Base-by-base conservation (phyloP, 1,140 invertebrate species). In the Argopecten irradians region DNA sequence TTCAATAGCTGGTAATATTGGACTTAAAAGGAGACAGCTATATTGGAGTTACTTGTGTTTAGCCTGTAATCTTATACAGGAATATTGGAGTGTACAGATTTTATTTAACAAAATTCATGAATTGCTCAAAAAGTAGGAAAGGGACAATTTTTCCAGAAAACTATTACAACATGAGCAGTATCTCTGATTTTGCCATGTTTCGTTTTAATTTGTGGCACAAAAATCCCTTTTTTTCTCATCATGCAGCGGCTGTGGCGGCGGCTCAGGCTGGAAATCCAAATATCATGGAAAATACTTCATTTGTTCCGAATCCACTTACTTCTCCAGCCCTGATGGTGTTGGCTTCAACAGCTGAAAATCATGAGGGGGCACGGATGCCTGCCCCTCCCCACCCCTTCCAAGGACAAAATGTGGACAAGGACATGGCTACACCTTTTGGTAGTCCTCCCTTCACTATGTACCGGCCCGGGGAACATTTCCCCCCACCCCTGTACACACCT, bases 261-360 rank as follows among this genome's bases (percentile, higher is more conserved):
- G 86, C 91, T 43, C 89, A 93, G 87, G 87, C 92, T n/a, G 91
- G 90, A 71, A 87, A 88, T n/a, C 88, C 88, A 84, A 92, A 92
- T 5, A 71, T 71, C 55, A 97, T 97, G 96, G 97, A 97, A 94
- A 97, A 96, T 95, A 97, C 97, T 90, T 96, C 97, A 84, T 97
- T 97, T 94, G 96, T 97, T 93, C 96, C 97, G 90, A 97, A 97
- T 93, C 97, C 97, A 94, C 96, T 97, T 94, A 97, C 97, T 95
- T 97, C 97, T 92, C 97, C 97, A 90, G 97, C 97, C 94, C 96
- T 98, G 94, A 97, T 98, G 96, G 97, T 98, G 88, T 97, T 98
- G 85, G 95, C 95, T 94, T 97, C 97, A 90, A 97, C 97, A 95
- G 97, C 97, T 93, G 95, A 95, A 87, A 96, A 97, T 94, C 97